Conservation (phyloP, 2,113 vertebrate genomes). For the Pelodiscus sinensis region DNA sequence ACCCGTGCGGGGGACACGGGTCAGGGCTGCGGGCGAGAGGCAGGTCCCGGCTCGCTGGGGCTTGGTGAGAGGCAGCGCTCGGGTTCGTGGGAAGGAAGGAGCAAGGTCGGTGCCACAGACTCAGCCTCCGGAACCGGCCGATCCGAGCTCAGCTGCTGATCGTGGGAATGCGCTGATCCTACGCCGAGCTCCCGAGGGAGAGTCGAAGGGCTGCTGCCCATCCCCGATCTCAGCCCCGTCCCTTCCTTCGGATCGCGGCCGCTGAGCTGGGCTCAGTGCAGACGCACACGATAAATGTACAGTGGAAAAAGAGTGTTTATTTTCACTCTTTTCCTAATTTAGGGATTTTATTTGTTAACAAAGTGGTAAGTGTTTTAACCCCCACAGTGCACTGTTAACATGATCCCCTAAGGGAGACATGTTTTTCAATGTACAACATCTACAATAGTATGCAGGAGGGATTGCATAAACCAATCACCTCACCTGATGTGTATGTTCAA, state of each 20-base stretch:
- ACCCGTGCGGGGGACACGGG: not conserved
- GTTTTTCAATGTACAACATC: not conserved
- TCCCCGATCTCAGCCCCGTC: not conserved
- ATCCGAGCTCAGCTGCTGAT: not conserved
- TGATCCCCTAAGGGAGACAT: not conserved
- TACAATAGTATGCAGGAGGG: not conserved
- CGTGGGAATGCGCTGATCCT: not conserved
- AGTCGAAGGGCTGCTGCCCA: conserved; percentile 20
- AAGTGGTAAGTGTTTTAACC: not conserved
- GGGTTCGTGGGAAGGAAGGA: not conserved
- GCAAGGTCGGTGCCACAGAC: not conserved
- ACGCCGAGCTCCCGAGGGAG: not conserved
- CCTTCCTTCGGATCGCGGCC: not conserved
- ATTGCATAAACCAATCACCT: not conserved
- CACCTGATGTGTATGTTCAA: not conserved
- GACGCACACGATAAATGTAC: not conserved
- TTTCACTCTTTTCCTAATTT: not conserved
- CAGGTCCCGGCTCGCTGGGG: not conserved
- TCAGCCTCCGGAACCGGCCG: not conserved
- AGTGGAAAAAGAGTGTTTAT: not conserved
- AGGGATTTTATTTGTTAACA: not conserved
- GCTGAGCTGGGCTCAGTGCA: not conserved
- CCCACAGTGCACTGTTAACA: not conserved
- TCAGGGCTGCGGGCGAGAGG: not conserved
- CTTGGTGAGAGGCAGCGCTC: not conserved